A percentile compares a stretch with the other conserved stretches of the same genome.
These are phyloP conservation scores for Amorpha juglandis DNA, from an alignment of 2,888 invertebrate species.

Conservation along the genomic window DNA sequence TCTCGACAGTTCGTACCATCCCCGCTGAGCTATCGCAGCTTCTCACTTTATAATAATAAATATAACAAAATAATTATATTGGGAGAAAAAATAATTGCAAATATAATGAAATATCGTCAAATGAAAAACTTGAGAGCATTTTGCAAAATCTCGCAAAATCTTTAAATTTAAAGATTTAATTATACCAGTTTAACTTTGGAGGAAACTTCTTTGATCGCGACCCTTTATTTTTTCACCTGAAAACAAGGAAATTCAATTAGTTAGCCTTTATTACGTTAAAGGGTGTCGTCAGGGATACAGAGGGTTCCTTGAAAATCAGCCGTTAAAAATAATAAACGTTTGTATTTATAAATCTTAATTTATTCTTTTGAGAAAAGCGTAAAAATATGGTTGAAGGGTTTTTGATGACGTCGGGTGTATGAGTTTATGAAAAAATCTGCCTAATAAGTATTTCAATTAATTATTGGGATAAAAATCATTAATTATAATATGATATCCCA, in stretches of 20 bases:
- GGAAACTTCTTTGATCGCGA: slow-evolving; percentile 30
- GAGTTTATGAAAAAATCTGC: background rate
- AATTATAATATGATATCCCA: too few species aligned
- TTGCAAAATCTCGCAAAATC: background rate
- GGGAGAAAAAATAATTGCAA: background rate
- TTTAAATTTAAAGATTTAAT: background rate
- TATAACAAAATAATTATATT: too few species aligned
- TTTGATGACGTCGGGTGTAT: background rate
- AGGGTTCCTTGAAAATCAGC: slow-evolving; percentile 16
- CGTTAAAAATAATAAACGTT: slow-evolving; percentile 7
- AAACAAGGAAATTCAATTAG: slow-evolving; percentile 34
- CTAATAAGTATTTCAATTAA: too few species aligned
- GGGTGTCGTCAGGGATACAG: slow-evolving; percentile 19
- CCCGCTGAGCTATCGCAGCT: too few species aligned
- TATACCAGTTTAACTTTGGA: background rate
- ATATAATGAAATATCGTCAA: background rate
- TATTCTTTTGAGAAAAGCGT: slow-evolving; percentile 11
- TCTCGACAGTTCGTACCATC: too few species aligned
- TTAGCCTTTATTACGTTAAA: slow-evolving; percentile 32
- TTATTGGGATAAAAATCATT: too few species aligned
- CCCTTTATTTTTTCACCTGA: slow-evolving; percentile 31
- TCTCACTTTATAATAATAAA: too few species aligned
- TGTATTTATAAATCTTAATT: slow-evolving; percentile 19
- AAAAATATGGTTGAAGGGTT: background rate
- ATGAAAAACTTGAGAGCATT: slow-evolving; percentile 9